Base-by-base conservation (phyloP, 2,888 invertebrate species). In the Drosophila melanosoma region DNA sequence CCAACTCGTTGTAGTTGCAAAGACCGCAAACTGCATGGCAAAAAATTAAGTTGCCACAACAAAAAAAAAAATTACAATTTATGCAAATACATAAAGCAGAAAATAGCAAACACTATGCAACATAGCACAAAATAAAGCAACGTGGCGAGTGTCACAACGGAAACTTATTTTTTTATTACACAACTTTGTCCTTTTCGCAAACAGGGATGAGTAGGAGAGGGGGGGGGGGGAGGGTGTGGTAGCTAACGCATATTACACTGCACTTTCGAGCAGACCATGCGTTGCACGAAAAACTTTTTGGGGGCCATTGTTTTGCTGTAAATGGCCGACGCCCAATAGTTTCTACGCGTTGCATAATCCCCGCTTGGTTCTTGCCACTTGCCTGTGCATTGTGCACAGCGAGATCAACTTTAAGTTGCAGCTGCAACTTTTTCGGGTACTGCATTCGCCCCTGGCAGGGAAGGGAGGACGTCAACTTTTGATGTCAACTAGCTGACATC, bases 241-340 rank as follows among this genome's bases (percentile, higher is more conserved):
- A 66, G 62, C 74, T 61, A 78, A 87, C 69, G 83, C 81, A 83
- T 74, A 85, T 79, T 74, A 77, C 70, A 75, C 45, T 75, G 79
- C 59, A 79, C 86, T 83, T 79, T 72, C 70, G 61, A 74, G 73
- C 62, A 40, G 67, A 49, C 67, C 67, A 38, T 56, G 67, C 68
- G 40, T 68, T 75, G 60, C 66, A 66, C 59, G 33, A 62, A 73
- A 76, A 68, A 38, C 12, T 53, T 76, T 84, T 78, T 64, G 69
- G 71, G 68, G 70, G 69, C 86, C 89, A 89, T 89, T 86, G 86
- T 86, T 89, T 86, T 82, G 69, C 76, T 87, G 87, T 71, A 89
- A 86, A 86, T 87, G 86, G 84, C 71, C 76, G 76, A 71, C 68
- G 69, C 76, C 81, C 81, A 72, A 79, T 79, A 79, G 72, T 72